Conservation (phyloP, 2,797 vertebrate genomes). For the Acanthornis magna region DNA sequence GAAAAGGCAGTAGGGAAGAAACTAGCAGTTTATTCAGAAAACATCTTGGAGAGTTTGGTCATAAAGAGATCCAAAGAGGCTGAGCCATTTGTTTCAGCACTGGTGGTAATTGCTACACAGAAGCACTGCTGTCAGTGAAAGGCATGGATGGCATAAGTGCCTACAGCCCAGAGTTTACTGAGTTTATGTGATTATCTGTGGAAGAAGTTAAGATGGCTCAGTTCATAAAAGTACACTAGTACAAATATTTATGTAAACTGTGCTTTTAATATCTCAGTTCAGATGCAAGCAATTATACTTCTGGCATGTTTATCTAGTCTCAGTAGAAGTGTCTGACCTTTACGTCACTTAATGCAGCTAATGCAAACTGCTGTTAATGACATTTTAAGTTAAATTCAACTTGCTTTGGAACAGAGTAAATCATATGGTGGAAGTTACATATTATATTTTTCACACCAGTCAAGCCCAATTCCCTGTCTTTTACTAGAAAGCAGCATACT, state of each 20-base stretch:
- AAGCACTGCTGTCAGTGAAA: neutral
- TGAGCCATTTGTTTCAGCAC: neutral
- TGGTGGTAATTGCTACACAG: neutral
- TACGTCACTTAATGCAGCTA: rapidly evolving
- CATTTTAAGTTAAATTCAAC: neutral
- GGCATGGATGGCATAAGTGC: neutral
- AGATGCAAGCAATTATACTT: neutral
- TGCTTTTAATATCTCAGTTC: neutral
- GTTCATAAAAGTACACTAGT: neutral
- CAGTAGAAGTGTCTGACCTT: neutral
- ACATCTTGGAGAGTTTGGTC: neutral
- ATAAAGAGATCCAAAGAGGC: neutral
- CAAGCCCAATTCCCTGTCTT: neutral
- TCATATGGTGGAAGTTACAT: neutral
- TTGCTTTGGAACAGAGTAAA: neutral
- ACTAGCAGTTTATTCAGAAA: neutral
- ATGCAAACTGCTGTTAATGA: neutral
- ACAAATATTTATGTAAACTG: constrained; percentile 11
- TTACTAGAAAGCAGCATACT: neutral
- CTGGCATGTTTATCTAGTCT: neutral
- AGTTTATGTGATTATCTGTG: neutral
- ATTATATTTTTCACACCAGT: neutral
- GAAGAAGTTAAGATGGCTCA: neutral
- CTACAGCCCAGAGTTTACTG: neutral
- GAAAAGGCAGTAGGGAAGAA: neutral